phyloP scores from a whole-genome alignment of 2,888 invertebrate species.

The Eristalis arbustorum region DNA sequence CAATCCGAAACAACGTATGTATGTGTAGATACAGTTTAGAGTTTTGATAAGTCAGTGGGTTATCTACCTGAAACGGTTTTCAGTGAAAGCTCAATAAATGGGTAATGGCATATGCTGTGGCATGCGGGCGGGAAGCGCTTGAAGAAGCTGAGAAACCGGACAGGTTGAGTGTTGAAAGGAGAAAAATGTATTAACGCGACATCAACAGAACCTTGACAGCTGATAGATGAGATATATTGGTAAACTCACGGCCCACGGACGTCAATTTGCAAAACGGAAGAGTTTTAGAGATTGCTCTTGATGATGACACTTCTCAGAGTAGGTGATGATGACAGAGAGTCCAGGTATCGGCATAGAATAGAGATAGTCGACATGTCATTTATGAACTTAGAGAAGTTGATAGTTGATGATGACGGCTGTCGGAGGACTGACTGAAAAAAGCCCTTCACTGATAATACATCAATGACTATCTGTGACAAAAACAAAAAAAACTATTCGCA shows the following conservation, averaged over 20 bases:
- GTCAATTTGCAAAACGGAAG: background rate
- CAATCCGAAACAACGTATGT: background rate
- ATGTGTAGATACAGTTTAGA: slow-evolving; percentile 8
- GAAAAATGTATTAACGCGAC: background rate
- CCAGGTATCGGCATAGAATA: background rate
- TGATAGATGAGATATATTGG: background rate
- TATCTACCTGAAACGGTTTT: background rate
- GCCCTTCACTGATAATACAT: background rate
- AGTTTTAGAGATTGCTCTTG: background rate
- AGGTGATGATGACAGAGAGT: background rate
- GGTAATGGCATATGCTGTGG: background rate
- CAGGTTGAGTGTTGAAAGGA: background rate
- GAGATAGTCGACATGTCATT: background rate
- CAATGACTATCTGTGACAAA: background rate
- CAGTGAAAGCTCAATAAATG: background rate
- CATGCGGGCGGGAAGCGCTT: background rate
- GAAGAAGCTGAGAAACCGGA: background rate
- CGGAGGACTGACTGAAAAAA: background rate
- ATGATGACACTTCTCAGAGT: background rate
- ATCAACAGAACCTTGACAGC: background rate
- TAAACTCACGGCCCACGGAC: background rate
- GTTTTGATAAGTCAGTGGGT: slow-evolving; percentile 18
- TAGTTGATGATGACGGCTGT: too few species aligned
- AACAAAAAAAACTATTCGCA: background rate
- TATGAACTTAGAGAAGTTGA: too few species aligned